These are phyloP conservation scores for Stegodyphus mimosarum DNA, from an alignment of 1,140 invertebrate species.

Conservation along the genomic window DNA sequence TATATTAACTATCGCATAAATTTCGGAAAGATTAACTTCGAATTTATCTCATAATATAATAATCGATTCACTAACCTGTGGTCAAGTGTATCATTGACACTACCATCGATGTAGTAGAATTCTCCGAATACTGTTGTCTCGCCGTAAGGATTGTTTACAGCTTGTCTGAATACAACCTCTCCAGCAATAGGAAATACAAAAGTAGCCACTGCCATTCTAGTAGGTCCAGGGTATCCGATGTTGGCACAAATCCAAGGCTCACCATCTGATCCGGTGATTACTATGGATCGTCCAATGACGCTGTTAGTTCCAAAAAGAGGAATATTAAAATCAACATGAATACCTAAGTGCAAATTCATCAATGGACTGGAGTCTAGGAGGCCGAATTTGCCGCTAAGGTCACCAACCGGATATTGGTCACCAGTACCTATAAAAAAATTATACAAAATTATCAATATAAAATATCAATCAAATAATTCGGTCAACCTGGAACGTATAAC, in stretches of 20 bases:
- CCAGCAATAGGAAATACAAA: slow-evolving; percentile 87
- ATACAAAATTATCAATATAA: too few species aligned
- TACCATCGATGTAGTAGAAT: slow-evolving; percentile 88
- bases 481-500: too few species aligned
- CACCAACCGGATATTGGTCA: slow-evolving; percentile 88
- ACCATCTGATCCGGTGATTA: slow-evolving; percentile 76
- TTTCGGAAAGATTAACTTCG: too few species aligned
- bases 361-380: slow-evolving; percentile 64
- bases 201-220: slow-evolving; percentile 69
- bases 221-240: slow-evolving; percentile 67
- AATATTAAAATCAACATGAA: slow-evolving; percentile 82
- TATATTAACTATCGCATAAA: too few species aligned
- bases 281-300: slow-evolving; percentile 84
- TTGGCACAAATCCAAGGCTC: slow-evolving; percentile 72
- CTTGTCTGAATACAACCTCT: slow-evolving; percentile 85
- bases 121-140: slow-evolving; percentile 71
- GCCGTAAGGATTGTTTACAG: slow-evolving; percentile 67
- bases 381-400: slow-evolving; percentile 87
- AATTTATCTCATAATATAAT: too few species aligned
- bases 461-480: too few species aligned
- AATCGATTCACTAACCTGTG: slow-evolving; percentile 57
- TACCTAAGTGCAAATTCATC: slow-evolving; percentile 59
- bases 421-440: slow-evolving; percentile 72
- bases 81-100: slow-evolving; percentile 75
- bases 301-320: slow-evolving; percentile 85